Conservation (phyloP, 2,888 invertebrate genomes). For the Onchidella celtica region DNA sequence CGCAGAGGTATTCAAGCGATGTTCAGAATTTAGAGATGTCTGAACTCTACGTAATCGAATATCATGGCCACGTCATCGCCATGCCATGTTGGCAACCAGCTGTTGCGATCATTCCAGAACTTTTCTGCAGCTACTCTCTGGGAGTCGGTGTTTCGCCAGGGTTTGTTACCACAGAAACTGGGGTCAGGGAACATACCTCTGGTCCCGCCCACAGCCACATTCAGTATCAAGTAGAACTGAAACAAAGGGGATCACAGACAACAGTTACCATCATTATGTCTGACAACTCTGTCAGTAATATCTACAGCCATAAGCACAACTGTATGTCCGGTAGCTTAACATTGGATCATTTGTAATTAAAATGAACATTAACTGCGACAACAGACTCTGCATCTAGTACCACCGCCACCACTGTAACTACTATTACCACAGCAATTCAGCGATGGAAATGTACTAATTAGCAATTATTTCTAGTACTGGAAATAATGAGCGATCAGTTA, state of each 20-base stretch:
- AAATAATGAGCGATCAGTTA: too few species aligned
- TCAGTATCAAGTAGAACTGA: conserved; percentile 55
- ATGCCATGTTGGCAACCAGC: conserved; percentile 53
- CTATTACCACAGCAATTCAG: too few species aligned
- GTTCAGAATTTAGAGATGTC: background rate
- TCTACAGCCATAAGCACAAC: background rate
- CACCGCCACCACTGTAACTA: too few species aligned
- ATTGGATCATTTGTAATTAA: too few species aligned
- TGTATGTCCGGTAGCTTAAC: too few species aligned
- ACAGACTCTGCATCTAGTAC: too few species aligned
- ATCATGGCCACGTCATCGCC: conserved; percentile 52
- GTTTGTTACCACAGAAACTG: conserved; percentile 49
- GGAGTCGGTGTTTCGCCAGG: conserved; percentile 51
- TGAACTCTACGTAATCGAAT: conserved; percentile 52
- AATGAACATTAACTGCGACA: too few species aligned
- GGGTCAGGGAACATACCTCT: conserved; percentile 54
- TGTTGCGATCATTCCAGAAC: conserved; percentile 48
- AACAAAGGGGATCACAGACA: background rate
- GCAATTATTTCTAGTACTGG: too few species aligned
- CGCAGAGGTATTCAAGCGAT: too few species aligned
- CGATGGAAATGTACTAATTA: too few species aligned
- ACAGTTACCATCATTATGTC: background rate
- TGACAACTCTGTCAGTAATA: background rate
- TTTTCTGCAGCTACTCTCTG: conserved; percentile 37
- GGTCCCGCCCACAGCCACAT: conserved; percentile 57